phyloP scores from a whole-genome alignment of 2,113 vertebrate genomes.

The Prunella fulvescens region DNA sequence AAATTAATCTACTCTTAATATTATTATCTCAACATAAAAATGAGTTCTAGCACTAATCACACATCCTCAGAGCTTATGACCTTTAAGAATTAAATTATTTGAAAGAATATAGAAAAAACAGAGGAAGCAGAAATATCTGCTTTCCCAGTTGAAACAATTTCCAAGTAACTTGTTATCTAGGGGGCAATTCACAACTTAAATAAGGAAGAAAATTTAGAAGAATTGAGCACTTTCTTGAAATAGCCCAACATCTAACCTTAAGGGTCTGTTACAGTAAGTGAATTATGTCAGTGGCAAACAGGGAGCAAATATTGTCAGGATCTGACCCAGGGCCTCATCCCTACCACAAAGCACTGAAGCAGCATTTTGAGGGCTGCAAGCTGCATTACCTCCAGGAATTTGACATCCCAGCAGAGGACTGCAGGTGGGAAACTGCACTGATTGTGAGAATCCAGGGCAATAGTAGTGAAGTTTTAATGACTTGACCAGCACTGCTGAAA shows the following conservation, averaged over 20 bases:
- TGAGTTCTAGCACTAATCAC: neutral
- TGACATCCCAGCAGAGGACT: neutral
- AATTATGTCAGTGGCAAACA: neutral
- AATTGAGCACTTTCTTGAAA: neutral
- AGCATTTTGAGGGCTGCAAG: neutral
- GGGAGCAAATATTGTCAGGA: neutral
- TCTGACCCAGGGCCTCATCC: neutral
- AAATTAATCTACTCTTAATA: neutral
- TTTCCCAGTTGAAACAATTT: neutral
- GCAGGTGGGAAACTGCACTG: neutral
- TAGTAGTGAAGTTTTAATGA: neutral
- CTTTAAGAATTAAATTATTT: neutral
- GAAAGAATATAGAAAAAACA: neutral
- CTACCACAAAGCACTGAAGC: neutral
- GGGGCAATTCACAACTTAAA: neutral
- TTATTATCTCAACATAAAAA: neutral
- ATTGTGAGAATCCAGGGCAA: neutral
- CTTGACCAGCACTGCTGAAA: neutral
- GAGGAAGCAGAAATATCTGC: neutral
- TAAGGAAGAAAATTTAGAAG: neutral
- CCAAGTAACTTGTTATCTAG: neutral
- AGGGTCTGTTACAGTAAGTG: neutral
- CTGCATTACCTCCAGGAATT: neutral
- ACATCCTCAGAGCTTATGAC: neutral
- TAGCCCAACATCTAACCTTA: neutral